Conservation (phyloP, 2,113 vertebrate genomes). For the Hypomesus transpacificus region DNA sequence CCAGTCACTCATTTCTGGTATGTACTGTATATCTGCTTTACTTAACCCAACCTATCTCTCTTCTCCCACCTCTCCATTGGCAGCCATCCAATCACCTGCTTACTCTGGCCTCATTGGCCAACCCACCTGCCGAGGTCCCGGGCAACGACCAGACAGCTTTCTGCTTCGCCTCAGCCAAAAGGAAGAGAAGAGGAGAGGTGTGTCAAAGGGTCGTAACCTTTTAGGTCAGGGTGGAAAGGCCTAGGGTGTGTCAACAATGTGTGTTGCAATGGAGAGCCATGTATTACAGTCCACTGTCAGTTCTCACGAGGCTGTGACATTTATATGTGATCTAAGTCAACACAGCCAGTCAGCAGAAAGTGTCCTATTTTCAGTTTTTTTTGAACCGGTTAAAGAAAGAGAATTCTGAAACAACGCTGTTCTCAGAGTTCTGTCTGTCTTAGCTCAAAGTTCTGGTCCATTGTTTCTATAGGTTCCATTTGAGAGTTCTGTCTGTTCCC, state of each 20-base stretch:
- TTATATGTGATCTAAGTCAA: no score
- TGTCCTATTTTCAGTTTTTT: no score
- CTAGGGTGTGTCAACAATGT: not conserved
- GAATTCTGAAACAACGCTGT: no score
- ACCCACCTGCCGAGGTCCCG: slow-evolving; percentile 71
- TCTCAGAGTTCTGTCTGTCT: slow-evolving; percentile 1
- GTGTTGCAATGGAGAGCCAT: not conserved
- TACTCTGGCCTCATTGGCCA: slow-evolving; percentile 73
- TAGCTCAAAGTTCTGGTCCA: not conserved
- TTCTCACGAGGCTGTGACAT: not conserved
- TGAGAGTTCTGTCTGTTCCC: not conserved
- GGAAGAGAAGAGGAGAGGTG: slow-evolving; percentile 87
- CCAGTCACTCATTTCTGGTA: no score
- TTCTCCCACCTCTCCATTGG: slow-evolving; percentile 30
- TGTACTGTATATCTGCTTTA: not conserved
- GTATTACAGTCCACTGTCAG: not conserved
- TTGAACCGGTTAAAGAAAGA: no score
- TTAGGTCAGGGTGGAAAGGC: not conserved
- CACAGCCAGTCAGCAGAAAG: no score
- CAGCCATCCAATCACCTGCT: slow-evolving; percentile 82
- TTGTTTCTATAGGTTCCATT: not conserved
- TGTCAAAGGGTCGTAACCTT: not conserved
- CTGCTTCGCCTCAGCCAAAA: slow-evolving; percentile 82
- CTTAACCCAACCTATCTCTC: not conserved
- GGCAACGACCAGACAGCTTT: slow-evolving; percentile 87